Percentiles rank a stretch among this genome's conserved stretches.
Evolutionary conservation across 2,113 vertebrate genomes (phyloP).

Genomic region (Stomatorhinus ivindoensis): DNA sequence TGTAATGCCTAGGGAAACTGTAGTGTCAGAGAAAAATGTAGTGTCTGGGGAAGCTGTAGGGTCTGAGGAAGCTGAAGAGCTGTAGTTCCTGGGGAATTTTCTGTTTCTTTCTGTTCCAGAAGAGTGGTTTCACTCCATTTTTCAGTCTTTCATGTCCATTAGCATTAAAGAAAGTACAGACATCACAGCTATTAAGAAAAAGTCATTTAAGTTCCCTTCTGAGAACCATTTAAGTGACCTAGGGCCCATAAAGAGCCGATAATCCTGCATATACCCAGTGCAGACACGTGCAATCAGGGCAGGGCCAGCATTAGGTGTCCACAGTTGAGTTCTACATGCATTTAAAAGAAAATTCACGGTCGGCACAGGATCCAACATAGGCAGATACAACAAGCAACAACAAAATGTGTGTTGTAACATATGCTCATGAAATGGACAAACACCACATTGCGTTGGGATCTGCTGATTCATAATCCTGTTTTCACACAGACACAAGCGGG

Average conservation of each 20-base stretch:
- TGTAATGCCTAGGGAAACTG: not conserved
- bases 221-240: not conserved
- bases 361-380: constrained; percentile 19
- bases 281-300: not conserved
- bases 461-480: not conserved
- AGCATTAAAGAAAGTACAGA: not conserved
- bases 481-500: not conserved
- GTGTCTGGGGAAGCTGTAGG: not conserved
- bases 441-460: constrained; percentile 1
- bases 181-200: not conserved
- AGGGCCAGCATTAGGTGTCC: not conserved
- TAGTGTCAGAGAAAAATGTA: not conserved
- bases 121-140: not conserved
- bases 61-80: not conserved
- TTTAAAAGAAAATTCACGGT: constrained; percentile 26
- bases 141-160: not conserved
- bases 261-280: not conserved
- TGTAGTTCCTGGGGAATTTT: not conserved
- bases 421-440: constrained; percentile 33
- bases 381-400: constrained; percentile 21
- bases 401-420: constrained; percentile 2
- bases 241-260: not conserved
- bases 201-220: not conserved
- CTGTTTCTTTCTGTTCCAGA: not conserved
- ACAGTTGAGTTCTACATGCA: constrained; percentile 36